Base-by-base conservation (phyloP, 2,888 invertebrate genomes). In the Lepidocyrtoides sp. region DNA sequence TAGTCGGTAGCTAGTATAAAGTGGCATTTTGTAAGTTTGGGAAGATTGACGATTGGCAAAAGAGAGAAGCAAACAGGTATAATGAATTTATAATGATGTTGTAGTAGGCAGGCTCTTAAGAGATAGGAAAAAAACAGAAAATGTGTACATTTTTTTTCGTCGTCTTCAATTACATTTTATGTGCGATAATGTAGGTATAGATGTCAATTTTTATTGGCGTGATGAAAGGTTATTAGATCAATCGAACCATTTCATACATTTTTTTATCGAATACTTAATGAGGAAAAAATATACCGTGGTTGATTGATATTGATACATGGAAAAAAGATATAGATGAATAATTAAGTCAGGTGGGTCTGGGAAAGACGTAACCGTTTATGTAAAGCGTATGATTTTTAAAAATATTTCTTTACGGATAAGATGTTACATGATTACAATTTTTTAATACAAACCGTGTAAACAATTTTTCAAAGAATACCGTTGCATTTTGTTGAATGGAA, bases 201-300 rank as follows among this genome's bases (percentile, higher is more conserved):
- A 69, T 69, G 10, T 36, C 41, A 36, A 69, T 69, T 72, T 69
- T 72, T 63, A 48, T 72, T 44, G 72, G 44, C 72, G 72, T 72
- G 72, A 72, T 44, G 72, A 44, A 44, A 72, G 72, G 72, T 72
- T 72, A 72, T 72, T 72, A 72, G 72, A 72, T 48, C 72, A 72
- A 72, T 69, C 32, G 20, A 63, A 29, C 14, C 26, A 63, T 63
- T 63, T 63, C 14, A 36, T 69, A 14, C n/a, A n/a, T n/a, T 10
- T 69, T 69, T 69, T 69, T 69, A 36, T 36, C 1, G 20, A 69
- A 36, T 32, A 17, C 36, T 2, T n/a, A 66, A 66, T 66, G n/a
- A 66, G 29, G n/a, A n/a, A 32, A 66, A n/a, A 32, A 32, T 26
- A 12, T 12, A 12, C n/a, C n/a, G n/a, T n/a, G n/a, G n/a, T n/a